Evolutionary conservation across 2,888 invertebrate species (phyloP), one percentile per base, ranked within the genome.

Genomic region (Periphyllus acericola): DNA sequence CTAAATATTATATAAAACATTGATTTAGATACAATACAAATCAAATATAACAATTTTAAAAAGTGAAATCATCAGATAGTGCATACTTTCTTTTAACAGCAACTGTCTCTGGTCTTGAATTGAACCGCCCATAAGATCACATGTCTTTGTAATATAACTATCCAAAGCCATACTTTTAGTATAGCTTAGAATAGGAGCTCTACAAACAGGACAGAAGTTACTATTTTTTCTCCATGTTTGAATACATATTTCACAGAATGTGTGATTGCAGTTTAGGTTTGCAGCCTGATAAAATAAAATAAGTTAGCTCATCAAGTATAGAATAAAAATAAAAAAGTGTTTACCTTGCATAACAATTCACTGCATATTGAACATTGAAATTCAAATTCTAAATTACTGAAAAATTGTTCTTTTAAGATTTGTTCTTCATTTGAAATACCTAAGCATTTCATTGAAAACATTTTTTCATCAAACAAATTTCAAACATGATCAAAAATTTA

Each of bases 321-420:
- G 19, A 17, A 19, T 1, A 29, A 66, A 3, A 40, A 75, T 36
- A n/a, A 76, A 66, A 71, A 36, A 71, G 34, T 32, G 29, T 32
- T 17, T 80, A 86, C 86, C 55, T 80, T 79, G 5, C 17, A 19
- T 1, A 80, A 36, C 29, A 86, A 21, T 55, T 85, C 85, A 85
- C 52, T 85, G 11, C 85, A 85, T 40, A 85, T 85, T 11, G 85
- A n/a, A 71, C 85, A 85, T 36, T 36, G 71, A n/a, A 78, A 55
- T 52, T 85, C 85, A 79, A 55, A 72, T 79, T 85, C 85, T 29
- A 85, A n/a, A n/a, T n/a, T n/a, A 71, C 29, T 79, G 14, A 55
- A 11, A 21, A 78, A 6, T 55, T 79, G 9, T 2, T 29, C 34
- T 55, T 79, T 79, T 1, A 71, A 46, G 14, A 25, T 32, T 21